A percentile compares a stretch with the other conserved stretches of the same genome.
phyloP scores from a whole-genome alignment of 2,797 vertebrate species.

The Harpagifer antarcticus region DNA sequence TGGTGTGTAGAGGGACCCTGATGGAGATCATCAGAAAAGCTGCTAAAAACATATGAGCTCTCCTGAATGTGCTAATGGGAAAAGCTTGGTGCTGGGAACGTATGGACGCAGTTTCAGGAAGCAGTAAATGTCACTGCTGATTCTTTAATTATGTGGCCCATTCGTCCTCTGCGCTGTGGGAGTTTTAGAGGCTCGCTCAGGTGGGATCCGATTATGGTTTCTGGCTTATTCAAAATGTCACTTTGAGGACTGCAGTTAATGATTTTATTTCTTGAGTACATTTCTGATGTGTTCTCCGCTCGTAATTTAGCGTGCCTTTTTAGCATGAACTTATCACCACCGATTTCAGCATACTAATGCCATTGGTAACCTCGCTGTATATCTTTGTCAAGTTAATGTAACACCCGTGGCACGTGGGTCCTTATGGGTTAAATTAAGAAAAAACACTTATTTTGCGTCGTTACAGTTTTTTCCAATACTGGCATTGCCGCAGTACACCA shows the following conservation, averaged over 20 bases:
- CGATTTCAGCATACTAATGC: no score
- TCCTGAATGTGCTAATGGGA: no score
- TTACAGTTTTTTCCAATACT: slow-evolving; percentile 31
- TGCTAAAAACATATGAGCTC: slow-evolving; percentile 66
- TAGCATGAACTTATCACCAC: no score
- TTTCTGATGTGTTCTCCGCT: background rate
- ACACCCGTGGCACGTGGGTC: no score
- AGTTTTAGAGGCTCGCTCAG: slow-evolving; percentile 38
- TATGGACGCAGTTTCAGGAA: slow-evolving; percentile 68
- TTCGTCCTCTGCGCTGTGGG: slow-evolving; percentile 44
- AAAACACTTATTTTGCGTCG: slow-evolving; percentile 35
- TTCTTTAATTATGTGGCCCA: slow-evolving; percentile 63
- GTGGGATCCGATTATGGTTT: slow-evolving; percentile 55
- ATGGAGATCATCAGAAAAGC: slow-evolving; percentile 63
- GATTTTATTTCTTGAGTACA: slow-evolving; percentile 9
- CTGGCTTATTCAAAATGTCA: slow-evolving; percentile 47
- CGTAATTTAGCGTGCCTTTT: no score
- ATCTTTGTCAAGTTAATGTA: background rate
- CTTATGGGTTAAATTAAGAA: slow-evolving; percentile 22
- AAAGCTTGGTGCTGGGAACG: slow-evolving; percentile 37
- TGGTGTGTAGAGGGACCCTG: slow-evolving; percentile 44
- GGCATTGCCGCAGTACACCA: slow-evolving; percentile 34
- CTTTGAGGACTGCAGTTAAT: slow-evolving; percentile 33
- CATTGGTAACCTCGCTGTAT: background rate
- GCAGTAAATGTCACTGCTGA: slow-evolving; percentile 78